Evolutionary conservation across 2,888 invertebrate genomes (phyloP).

Genomic region (Nymphalis polychloros): DNA sequence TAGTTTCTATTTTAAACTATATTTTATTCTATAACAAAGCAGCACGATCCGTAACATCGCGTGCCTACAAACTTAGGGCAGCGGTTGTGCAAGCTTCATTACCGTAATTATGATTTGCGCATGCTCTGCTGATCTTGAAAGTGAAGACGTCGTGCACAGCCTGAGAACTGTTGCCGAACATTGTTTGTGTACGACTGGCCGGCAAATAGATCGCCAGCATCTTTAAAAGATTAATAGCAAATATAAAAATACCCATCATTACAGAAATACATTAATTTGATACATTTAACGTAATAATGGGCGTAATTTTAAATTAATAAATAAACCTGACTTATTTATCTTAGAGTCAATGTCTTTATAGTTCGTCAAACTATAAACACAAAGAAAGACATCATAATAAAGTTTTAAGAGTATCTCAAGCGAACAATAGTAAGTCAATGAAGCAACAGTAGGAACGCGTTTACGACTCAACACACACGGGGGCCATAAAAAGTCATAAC

Average conservation of each 20-base stretch:
- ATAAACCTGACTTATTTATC: too few species aligned
- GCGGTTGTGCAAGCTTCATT: slow-evolving; percentile 72
- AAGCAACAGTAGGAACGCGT: slow-evolving; percentile 54
- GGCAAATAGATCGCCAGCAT: not conserved
- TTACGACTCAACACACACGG: slow-evolving; percentile 67
- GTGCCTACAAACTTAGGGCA: slow-evolving; percentile 43
- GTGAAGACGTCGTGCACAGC: slow-evolving; percentile 73
- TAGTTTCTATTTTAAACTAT: slow-evolving; percentile 1
- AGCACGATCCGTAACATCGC: slow-evolving; percentile 54
- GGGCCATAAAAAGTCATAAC: slow-evolving; percentile 73
- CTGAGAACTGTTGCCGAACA: slow-evolving; percentile 61
- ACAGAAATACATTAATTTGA: too few species aligned
- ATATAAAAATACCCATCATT: too few species aligned
- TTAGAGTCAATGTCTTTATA: not conserved
- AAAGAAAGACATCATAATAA: slow-evolving; percentile 17
- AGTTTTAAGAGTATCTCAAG: slow-evolving; percentile 19
- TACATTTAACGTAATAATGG: too few species aligned
- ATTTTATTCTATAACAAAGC: slow-evolving; percentile 23
- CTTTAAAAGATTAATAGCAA: too few species aligned
- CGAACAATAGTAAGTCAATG: slow-evolving; percentile 65
- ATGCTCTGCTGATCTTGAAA: slow-evolving; percentile 80
- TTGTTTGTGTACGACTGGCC: slow-evolving; percentile 51
- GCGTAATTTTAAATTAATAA: too few species aligned
- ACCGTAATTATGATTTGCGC: slow-evolving; percentile 74
- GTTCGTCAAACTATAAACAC: slow-evolving; percentile 1